These are phyloP conservation scores for Aegotheles bennettii DNA, from an alignment of 2,113 vertebrate species.

Conservation along the genomic window DNA sequence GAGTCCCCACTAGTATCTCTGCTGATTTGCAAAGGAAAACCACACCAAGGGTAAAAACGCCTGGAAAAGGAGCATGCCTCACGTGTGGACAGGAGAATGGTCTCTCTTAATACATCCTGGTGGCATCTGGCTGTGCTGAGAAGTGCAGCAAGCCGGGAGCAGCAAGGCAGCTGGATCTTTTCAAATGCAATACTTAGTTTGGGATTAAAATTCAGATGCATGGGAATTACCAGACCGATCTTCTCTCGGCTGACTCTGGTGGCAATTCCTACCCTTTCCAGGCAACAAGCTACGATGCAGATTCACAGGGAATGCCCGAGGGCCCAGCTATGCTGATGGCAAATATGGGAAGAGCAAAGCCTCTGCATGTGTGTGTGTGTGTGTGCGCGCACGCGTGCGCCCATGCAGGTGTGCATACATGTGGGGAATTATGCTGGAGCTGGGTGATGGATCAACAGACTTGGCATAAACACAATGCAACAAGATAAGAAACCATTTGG, in stretches of 20 bases:
- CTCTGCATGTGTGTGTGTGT: not conserved
- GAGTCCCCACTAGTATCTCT: not conserved
- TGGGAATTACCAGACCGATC: not conserved
- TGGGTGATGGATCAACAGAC: not conserved
- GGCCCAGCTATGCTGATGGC: not conserved
- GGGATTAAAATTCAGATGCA: not conserved
- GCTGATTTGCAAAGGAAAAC: not conserved
- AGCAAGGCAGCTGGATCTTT: not conserved
- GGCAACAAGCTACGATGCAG: not conserved
- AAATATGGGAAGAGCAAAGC: not conserved
- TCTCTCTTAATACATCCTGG: not conserved
- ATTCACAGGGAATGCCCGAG: not conserved
- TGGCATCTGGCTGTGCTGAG: not conserved
- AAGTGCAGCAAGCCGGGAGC: not conserved
- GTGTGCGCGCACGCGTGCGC: not conserved
- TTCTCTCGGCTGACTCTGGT: not conserved
- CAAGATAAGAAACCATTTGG: constrained; percentile 29
- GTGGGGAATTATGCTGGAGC: not conserved
- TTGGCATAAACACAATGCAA: constrained; percentile 23
- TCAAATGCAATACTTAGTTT: fast-evolving
- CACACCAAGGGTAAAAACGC: not conserved
- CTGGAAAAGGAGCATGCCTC: not conserved
- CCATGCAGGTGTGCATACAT: constrained; percentile 25
- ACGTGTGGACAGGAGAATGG: fast-evolving
- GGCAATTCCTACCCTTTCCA: not conserved